These are phyloP conservation scores for Penaeus vannamei DNA, from an alignment of 1,140 invertebrate species.

Conservation along the genomic window DNA sequence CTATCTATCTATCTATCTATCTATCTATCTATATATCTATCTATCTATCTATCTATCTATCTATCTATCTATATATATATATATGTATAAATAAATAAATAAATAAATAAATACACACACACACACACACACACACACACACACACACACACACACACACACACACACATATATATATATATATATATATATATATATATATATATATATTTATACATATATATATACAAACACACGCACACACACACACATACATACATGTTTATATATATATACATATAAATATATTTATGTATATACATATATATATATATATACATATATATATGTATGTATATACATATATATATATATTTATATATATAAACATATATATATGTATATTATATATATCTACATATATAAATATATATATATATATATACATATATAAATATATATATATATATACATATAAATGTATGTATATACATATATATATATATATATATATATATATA, in stretches of 20 bases:
- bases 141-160: neutral
- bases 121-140: neutral
- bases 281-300: too few species aligned
- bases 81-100: neutral
- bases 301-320: too few species aligned
- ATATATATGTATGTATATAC: too few species aligned
- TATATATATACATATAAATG: too few species aligned
- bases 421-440: too few species aligned
- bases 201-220: neutral
- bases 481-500: slow-evolving; percentile 29
- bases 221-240: neutral
- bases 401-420: too few species aligned
- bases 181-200: slow-evolving; percentile 16
- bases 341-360: too few species aligned
- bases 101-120: slow-evolving; percentile 6
- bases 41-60: neutral
- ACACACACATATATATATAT: slow-evolving; percentile 17
- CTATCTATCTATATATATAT: neutral
- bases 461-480: slow-evolving; percentile 13
- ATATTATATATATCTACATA: neutral
- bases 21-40: neutral
- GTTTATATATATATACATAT: slow-evolving; percentile 21
- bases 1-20: neutral
- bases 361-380: too few species aligned
- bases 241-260: slow-evolving; percentile 4